These are phyloP conservation scores for Clarias laeviceps DNA, from an alignment of 2,797 vertebrate genomes.

Conservation along the genomic window DNA sequence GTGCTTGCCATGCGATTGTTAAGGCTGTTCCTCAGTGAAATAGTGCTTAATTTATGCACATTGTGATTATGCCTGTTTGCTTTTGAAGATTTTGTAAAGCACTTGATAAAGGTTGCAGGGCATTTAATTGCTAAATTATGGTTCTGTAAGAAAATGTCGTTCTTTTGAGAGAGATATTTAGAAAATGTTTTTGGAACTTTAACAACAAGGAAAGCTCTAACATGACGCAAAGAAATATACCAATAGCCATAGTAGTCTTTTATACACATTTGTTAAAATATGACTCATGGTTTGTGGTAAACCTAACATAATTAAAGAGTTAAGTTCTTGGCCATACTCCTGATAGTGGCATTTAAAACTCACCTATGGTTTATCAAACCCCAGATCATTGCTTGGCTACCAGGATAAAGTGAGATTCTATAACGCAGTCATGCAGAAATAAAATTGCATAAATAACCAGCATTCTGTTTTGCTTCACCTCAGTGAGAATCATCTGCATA, in stretches of 20 bases:
- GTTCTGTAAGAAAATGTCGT: background rate
- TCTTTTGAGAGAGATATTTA: background rate
- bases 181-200: background rate
- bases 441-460: background rate
- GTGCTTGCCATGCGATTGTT: background rate
- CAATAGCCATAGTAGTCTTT: background rate
- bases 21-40: conserved; percentile 21
- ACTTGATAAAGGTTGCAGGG: background rate
- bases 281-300: background rate
- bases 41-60: background rate
- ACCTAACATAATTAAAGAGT: too few species aligned
- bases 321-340: background rate
- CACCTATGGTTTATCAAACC: background rate
- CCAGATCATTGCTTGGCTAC: background rate
- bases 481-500: background rate
- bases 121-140: background rate
- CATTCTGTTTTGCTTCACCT: background rate
- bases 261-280: background rate
- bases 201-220: background rate
- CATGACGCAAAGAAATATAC: background rate
- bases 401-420: background rate
- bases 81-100: conserved; percentile 3
- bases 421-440: background rate
- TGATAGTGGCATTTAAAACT: background rate
- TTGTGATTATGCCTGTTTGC: background rate